A percentile compares a stretch with the other conserved stretches of the same genome.
Evolutionary conservation across 2,113 vertebrate genomes (phyloP).

Genomic region (Chunga burmeisteri): DNA sequence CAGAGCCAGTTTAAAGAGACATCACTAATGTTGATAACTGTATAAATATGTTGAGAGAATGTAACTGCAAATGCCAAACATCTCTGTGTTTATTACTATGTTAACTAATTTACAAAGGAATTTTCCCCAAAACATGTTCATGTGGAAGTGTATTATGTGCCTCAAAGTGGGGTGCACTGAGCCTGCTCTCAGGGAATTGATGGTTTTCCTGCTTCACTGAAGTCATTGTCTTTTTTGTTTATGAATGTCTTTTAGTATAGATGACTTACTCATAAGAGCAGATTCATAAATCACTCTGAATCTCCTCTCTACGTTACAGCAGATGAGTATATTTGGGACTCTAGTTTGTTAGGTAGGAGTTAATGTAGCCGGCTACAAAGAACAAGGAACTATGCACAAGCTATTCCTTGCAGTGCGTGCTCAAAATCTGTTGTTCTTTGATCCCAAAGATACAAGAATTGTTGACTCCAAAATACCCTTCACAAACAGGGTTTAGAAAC

Average conservation of each 20-base stretch:
- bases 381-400: not conserved
- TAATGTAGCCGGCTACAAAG: not conserved
- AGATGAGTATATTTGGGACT: not conserved
- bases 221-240: not conserved
- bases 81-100: not conserved
- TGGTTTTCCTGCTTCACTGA: not conserved
- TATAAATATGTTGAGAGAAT: not conserved
- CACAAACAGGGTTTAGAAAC: not conserved
- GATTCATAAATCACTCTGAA: not conserved
- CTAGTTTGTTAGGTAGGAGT: not conserved
- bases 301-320: not conserved
- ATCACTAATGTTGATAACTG: not conserved
- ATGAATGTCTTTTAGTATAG: not conserved
- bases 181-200: not conserved
- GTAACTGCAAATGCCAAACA: not conserved
- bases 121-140: not conserved
- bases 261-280: rapidly evolving
- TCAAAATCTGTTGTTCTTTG: not conserved
- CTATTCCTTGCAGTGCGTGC: not conserved
- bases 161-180: not conserved
- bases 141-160: not conserved
- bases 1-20: not conserved
- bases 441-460: not conserved
- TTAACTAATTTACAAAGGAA: not conserved
- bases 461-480: not conserved